A percentile compares a stretch with the other conserved stretches of the same genome.
phyloP scores from a whole-genome alignment of 2,797 vertebrate species.

The Benthosema pterotum region DNA sequence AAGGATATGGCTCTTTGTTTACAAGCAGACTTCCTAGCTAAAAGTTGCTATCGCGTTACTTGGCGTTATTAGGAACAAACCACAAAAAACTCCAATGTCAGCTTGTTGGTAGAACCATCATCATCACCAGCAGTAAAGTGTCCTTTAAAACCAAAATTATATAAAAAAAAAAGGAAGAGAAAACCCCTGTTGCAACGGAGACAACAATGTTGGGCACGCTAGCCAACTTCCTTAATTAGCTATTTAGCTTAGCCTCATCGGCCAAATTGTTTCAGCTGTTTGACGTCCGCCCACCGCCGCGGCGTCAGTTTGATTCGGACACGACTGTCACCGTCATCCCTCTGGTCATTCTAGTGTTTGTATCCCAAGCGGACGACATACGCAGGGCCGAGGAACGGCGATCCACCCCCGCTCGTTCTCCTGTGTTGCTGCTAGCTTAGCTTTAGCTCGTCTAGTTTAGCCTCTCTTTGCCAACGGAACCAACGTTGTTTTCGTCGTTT shows the following conservation, averaged over 20 bases:
- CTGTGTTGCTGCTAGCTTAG: constrained; percentile 20
- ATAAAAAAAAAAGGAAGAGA: constrained; percentile 3
- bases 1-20: constrained; percentile 71
- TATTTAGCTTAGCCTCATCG: constrained; percentile 38
- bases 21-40: constrained; percentile 55
- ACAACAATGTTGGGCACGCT: constrained; percentile 27
- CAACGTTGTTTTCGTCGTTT: constrained; percentile 19
- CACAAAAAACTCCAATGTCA: neutral
- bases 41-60: constrained; percentile 8
- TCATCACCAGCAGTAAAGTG: neutral
- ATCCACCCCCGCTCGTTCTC: constrained; percentile 68
- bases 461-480: constrained; percentile 34
- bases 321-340: constrained; percentile 35
- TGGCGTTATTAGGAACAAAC: constrained; percentile 13
- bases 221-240: constrained; percentile 70
- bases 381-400: constrained; percentile 45
- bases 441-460: constrained; percentile 58
- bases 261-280: constrained; percentile 15
- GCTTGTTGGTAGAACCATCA: neutral
- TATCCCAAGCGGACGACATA: constrained; percentile 11
- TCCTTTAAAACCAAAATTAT: neutral
- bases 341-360: constrained; percentile 30
- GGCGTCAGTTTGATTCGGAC: constrained; percentile 21
- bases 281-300: constrained; percentile 28
- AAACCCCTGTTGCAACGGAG: constrained; percentile 27